Evolutionary conservation across 2,888 invertebrate species (phyloP).

Genomic region (Callinectes sapidus): DNA sequence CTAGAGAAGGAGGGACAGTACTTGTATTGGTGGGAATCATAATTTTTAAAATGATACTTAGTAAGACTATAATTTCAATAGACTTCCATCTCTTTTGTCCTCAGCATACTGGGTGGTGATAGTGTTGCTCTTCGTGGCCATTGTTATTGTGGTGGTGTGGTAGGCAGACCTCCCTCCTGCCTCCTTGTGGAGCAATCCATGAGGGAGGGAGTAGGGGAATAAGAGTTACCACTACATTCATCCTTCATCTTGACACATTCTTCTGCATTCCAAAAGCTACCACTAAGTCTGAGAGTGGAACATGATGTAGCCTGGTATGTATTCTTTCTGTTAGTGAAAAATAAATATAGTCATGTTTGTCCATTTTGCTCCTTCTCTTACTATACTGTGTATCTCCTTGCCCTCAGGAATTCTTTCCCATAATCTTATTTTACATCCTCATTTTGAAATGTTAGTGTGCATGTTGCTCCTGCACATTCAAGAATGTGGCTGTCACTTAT

Average conservation of each 20-base stretch:
- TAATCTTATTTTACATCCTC: not conserved
- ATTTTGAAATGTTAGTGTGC: not conserved
- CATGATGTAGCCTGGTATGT: not conserved
- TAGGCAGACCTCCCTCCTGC: not conserved
- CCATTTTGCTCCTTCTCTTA: not conserved
- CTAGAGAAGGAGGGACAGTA: not conserved
- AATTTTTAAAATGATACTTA: not conserved
- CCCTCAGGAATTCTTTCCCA: not conserved
- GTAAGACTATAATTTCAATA: not conserved
- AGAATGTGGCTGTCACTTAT: not conserved
- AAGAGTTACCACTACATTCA: not conserved
- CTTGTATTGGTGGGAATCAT: not conserved
- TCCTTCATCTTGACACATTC: not conserved
- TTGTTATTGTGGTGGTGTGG: constrained; percentile 54
- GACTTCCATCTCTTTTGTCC: not conserved
- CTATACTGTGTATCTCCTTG: not conserved
- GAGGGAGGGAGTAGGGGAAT: not conserved
- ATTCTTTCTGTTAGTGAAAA: not conserved
- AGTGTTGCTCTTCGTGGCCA: constrained; percentile 50
- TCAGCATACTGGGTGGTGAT: constrained; percentile 59
- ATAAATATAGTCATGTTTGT: not conserved
- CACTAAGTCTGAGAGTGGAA: not conserved
- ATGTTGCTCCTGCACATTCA: not conserved
- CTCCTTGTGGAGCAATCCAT: not conserved
- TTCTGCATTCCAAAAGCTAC: not conserved